Percentiles rank a stretch among this genome's conserved stretches.
phyloP scores from a whole-genome alignment of 2,113 vertebrate genomes.

The Malurus melanocephalus region DNA sequence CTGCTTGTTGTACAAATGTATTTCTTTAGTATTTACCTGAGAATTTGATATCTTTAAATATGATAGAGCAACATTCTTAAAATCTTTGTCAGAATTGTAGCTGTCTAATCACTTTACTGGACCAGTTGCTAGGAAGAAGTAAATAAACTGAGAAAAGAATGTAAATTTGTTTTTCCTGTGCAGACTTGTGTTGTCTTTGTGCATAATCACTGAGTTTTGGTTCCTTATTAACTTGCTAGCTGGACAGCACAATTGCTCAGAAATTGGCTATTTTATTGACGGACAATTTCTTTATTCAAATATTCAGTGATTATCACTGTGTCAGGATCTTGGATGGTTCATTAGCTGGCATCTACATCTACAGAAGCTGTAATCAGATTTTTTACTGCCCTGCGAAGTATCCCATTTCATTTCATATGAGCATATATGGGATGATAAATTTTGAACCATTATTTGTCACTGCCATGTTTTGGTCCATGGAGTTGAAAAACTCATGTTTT shows the following conservation, averaged over 20 bases:
- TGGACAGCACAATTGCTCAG: not conserved
- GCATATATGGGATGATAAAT: fast-evolving
- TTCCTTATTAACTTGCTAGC: not conserved
- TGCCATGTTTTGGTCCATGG: not conserved
- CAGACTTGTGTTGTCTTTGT: not conserved
- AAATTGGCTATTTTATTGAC: not conserved
- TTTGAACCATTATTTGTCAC: not conserved
- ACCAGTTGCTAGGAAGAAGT: not conserved
- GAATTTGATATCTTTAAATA: not conserved
- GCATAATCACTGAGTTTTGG: not conserved
- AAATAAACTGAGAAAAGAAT: not conserved
- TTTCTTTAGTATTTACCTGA: not conserved
- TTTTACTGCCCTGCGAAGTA: not conserved
- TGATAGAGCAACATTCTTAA: not conserved
- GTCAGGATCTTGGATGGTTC: not conserved
- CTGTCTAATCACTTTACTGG: not conserved
- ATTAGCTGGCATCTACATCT: not conserved
- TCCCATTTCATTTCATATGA: not conserved
- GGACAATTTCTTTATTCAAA: not conserved
- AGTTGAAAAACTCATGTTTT: not conserved
- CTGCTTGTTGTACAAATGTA: not conserved
- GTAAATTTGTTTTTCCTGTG: not conserved
- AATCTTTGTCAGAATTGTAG: not conserved
- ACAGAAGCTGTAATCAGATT: not conserved
- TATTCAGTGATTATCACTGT: not conserved